Conservation (phyloP, 2,888 invertebrate genomes). For the Byasa hedistus region DNA sequence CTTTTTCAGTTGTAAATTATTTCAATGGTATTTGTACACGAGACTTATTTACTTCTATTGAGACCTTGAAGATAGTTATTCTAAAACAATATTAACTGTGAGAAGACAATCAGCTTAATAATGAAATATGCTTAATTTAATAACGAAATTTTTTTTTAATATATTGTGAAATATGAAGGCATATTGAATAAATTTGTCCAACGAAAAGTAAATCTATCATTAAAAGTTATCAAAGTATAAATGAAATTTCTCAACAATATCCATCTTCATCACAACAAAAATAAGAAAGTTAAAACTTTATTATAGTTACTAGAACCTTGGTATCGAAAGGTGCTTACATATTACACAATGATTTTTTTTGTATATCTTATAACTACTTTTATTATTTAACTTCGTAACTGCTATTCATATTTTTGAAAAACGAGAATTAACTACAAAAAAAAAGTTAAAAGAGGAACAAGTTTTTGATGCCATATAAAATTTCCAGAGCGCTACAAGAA, state of each 20-base stretch:
- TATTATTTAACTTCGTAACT: neutral
- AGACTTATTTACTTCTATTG: too few relatives aligned
- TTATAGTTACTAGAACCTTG: constrained; percentile 6
- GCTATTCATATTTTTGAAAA: neutral
- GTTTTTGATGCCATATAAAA: neutral
- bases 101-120: too few relatives aligned
- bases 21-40: too few relatives aligned
- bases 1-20: too few relatives aligned
- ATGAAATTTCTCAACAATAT: constrained; percentile 21
- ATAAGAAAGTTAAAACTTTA: constrained; percentile 22
- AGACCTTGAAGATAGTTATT: too few relatives aligned
- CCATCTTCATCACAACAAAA: constrained; percentile 23
- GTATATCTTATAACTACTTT: neutral
- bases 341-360: neutral
- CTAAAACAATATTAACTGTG: too few relatives aligned
- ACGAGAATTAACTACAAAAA: neutral
- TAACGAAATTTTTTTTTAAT: too few relatives aligned
- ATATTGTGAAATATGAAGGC: neutral
- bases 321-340: constrained; percentile 8
- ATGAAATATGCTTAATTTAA: too few relatives aligned
- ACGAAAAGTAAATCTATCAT: constrained; percentile 24
- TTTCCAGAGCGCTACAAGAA: neutral
- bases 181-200: constrained; percentile 14
- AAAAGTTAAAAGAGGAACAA: neutral
- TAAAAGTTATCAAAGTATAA: constrained; percentile 24